Percentiles rank a stretch among this genome's conserved stretches.
phyloP scores from a whole-genome alignment of 1,140 invertebrate species.

The Muscidifurax raptorellus region DNA sequence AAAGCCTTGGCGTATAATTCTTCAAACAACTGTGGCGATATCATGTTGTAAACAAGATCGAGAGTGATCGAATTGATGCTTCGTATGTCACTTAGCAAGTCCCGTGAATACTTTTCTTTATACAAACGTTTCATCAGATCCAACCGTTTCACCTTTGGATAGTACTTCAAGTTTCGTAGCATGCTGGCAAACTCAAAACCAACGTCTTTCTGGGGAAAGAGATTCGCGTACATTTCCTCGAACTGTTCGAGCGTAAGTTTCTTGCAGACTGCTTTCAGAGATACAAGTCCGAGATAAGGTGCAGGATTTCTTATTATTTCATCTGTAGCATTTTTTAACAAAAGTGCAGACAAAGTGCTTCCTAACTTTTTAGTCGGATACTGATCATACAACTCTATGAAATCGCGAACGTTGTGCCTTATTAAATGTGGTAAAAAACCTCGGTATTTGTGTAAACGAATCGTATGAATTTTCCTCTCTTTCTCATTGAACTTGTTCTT shows the following conservation, averaged over 20 bases:
- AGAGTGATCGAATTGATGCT: not conserved
- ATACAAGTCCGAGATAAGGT: conserved; percentile 53
- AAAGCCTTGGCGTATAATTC: not conserved
- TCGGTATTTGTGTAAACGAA: not conserved
- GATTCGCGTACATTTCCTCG: conserved; percentile 53
- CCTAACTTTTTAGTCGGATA: conserved; percentile 55
- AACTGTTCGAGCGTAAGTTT: conserved; percentile 56
- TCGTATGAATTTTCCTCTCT: not conserved
- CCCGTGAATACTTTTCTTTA: conserved; percentile 20
- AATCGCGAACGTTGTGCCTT: conserved; percentile 40
- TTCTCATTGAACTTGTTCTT: no score
- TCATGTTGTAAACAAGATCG: conserved; percentile 48
- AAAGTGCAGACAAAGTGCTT: conserved; percentile 54
- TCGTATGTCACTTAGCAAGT: not conserved
- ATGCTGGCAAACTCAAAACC: conserved; percentile 44
- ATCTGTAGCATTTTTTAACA: conserved; percentile 58
- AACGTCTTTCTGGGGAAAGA: conserved; percentile 46
- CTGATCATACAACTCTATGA: conserved; percentile 45
- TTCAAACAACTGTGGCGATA: conserved; percentile 36
- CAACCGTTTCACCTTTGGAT: conserved; percentile 56
- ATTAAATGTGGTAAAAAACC: conserved; percentile 9
- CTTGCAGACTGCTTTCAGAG: conserved; percentile 55
- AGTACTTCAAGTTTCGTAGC: conserved; percentile 54
- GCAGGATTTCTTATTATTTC: conserved; percentile 52
- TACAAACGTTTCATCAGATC: conserved; percentile 56